Percentiles rank a stretch among this genome's conserved stretches.
phyloP scores from a whole-genome alignment of 2,113 vertebrate species.

The Perccottus glenii region DNA sequence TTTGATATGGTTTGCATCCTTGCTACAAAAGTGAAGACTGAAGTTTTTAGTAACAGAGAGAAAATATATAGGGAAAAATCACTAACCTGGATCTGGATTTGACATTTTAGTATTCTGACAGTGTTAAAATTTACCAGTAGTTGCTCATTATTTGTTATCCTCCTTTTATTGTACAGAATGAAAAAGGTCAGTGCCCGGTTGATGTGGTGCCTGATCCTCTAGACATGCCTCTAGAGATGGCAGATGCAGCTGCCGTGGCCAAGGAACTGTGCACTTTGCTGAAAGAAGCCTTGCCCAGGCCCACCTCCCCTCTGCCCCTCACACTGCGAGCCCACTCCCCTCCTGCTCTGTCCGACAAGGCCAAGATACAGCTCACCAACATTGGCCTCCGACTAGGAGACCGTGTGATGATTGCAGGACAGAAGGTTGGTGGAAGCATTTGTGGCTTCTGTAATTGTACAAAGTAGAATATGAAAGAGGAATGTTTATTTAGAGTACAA shows the following conservation, averaged over 20 bases:
- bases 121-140: background rate
- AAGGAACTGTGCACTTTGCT: slow-evolving; percentile 89
- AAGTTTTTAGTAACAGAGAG: slow-evolving; percentile 4
- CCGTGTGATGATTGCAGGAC: slow-evolving; percentile 93
- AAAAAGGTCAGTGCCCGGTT: slow-evolving; percentile 88
- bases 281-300: slow-evolving; percentile 82
- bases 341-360: slow-evolving; percentile 73
- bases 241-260: slow-evolving; percentile 88
- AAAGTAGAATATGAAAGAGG: no score
- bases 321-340: slow-evolving; percentile 69
- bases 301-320: slow-evolving; percentile 76
- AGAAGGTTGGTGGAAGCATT: slow-evolving; percentile 84
- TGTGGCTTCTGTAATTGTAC: background rate
- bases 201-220: slow-evolving; percentile 94
- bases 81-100: no score
- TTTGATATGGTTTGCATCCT: slow-evolving; percentile 2
- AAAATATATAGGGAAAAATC: background rate
- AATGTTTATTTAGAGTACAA: no score
- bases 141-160: background rate
- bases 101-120: no score
- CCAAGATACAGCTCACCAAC: slow-evolving; percentile 79
- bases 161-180: slow-evolving; percentile 81
- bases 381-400: slow-evolving; percentile 90
- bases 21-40: background rate
- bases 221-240: slow-evolving; percentile 95